phyloP scores from a whole-genome alignment of 2,113 vertebrate species.

The Chamaea fasciata region DNA sequence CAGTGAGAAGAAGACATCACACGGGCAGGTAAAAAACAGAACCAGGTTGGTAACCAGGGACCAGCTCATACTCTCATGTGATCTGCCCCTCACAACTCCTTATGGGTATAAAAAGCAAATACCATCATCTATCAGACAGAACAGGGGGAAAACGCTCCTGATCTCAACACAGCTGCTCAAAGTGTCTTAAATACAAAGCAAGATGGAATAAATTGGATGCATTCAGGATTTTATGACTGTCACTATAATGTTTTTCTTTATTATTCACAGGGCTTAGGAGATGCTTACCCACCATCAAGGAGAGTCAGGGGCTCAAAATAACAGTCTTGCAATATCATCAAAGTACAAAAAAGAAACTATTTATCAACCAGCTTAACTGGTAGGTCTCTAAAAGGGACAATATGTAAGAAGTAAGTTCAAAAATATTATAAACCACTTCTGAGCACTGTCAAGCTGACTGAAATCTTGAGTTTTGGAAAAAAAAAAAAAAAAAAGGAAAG shows the following conservation, averaged over 20 bases:
- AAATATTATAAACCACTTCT: conserved; percentile 20
- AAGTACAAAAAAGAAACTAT: background rate
- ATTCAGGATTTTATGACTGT: background rate
- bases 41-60: background rate
- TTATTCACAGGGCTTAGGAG: background rate
- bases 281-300: background rate
- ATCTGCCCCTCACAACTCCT: background rate
- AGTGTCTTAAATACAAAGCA: background rate
- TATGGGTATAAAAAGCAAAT: accelerated
- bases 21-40: background rate
- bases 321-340: background rate
- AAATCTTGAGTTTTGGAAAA: background rate
- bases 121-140: background rate
- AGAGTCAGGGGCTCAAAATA: background rate
- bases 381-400: background rate
- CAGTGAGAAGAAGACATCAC: accelerated
- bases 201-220: background rate
- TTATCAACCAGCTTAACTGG: background rate
- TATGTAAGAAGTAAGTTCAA: background rate
- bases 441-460: background rate
- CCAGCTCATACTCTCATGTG: background rate
- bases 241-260: background rate
- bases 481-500: background rate
- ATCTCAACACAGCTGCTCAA: background rate
- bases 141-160: background rate